phyloP scores from a whole-genome alignment of 2,113 vertebrate genomes.

The Carassius carassius region DNA sequence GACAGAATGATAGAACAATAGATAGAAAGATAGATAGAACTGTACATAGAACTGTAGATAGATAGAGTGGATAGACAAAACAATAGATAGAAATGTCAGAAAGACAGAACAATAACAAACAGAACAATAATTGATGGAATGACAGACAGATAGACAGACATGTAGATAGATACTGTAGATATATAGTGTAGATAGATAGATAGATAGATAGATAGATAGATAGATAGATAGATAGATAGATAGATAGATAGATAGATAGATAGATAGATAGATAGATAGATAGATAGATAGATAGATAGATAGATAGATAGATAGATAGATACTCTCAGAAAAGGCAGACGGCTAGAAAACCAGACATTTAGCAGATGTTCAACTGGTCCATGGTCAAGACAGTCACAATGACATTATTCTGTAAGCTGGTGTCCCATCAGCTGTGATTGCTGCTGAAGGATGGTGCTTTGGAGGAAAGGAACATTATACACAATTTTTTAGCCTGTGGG shows the following conservation, averaged over 20 bases:
- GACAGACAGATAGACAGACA: background rate
- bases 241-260: background rate
- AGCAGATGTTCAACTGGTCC: too few species aligned
- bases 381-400: too few species aligned
- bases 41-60: background rate
- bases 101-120: background rate
- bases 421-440: too few species aligned
- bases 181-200: too few species aligned
- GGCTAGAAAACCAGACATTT: too few species aligned
- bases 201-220: background rate
- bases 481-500: too few species aligned
- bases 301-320: background rate
- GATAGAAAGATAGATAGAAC: background rate
- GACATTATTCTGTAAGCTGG: too few species aligned
- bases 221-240: background rate
- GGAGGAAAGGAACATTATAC: too few species aligned
- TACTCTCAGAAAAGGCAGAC: too few species aligned
- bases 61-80: background rate
- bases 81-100: too few species aligned
- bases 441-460: too few species aligned
- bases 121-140: background rate
- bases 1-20: background rate
- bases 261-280: fast-evolving
- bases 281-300: background rate
- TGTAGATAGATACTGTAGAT: too few species aligned